Conservation (phyloP, 1,140 invertebrate species). For the Hyphantria cunea region DNA sequence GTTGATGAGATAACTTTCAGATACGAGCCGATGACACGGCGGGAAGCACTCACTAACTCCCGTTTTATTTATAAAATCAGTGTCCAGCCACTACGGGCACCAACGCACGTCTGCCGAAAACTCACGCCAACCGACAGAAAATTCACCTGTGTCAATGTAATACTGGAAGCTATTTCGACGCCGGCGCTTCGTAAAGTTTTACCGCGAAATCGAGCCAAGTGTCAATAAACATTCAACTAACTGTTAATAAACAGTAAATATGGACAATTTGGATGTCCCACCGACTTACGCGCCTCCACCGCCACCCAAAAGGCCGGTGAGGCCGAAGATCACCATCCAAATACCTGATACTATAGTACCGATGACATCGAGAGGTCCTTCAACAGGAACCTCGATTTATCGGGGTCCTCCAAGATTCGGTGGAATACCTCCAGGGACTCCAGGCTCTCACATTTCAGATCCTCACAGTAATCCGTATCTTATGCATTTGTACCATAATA, state of each 20-base stretch:
- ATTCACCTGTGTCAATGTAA: conserved; percentile 30
- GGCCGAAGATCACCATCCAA: conserved; percentile 82
- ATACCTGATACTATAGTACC: conserved; percentile 74
- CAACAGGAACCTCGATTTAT: conserved; percentile 71
- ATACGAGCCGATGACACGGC: conserved; percentile 53
- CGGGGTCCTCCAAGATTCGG: conserved; percentile 69
- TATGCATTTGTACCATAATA: conserved; percentile 84
- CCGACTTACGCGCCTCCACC: conserved; percentile 58
- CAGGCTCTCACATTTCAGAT: conserved; percentile 69
- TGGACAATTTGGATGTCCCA: conserved; percentile 53
- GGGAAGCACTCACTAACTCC: conserved; percentile 55
- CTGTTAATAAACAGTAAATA: conserved; percentile 37
- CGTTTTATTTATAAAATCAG: conserved; percentile 76
- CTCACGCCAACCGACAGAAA: conserved; percentile 6
- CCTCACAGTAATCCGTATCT: conserved; percentile 75
- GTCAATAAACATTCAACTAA: conserved; percentile 18
- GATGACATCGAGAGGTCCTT: conserved; percentile 55
- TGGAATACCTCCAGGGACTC: conserved; percentile 75
- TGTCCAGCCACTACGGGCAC: conserved; percentile 59
- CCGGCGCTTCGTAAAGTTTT: conserved; percentile 45
- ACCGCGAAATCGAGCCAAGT: conserved; percentile 5
- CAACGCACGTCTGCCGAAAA: conserved; percentile 53
- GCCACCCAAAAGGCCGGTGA: conserved; percentile 60
- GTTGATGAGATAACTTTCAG: conserved; percentile 23
- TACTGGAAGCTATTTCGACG: conserved; percentile 40